Percentiles rank a stretch among this genome's conserved stretches.
These are phyloP conservation scores for Gnathonemus longibarbis DNA, from an alignment of 2,113 vertebrate genomes.

Conservation along the genomic window DNA sequence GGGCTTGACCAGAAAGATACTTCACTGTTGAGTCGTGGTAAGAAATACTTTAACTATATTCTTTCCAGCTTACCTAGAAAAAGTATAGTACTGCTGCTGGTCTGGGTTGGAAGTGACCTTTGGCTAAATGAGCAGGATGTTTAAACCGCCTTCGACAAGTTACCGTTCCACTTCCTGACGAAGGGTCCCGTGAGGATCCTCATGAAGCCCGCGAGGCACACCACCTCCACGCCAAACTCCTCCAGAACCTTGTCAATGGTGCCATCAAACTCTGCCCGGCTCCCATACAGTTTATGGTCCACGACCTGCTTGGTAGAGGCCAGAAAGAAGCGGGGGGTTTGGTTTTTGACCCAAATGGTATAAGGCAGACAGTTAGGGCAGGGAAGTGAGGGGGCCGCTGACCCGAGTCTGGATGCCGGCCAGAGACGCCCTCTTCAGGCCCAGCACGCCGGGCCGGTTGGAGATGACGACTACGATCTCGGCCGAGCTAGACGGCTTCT, in stretches of 20 bases:
- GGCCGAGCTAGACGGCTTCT: conserved; percentile 65
- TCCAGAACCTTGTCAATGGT: conserved; percentile 75
- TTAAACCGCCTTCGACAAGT: conserved; percentile 12
- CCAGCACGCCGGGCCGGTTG: conserved; percentile 78
- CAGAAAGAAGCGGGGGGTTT: neutral
- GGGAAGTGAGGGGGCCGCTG: conserved; percentile 21
- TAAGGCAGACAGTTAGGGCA: neutral
- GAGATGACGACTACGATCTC: conserved; percentile 85
- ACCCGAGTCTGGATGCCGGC: conserved; percentile 87
- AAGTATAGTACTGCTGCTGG: neutral
- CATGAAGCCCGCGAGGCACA: conserved; percentile 97
- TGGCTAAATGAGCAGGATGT: neutral
- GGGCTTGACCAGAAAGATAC: neutral
- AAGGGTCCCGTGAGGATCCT: conserved; percentile 84
- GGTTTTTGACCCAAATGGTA: neutral
- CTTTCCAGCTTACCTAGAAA: neutral
- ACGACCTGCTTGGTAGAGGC: conserved; percentile 60
- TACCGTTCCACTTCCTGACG: conserved; percentile 90
- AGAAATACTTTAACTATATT: neutral
- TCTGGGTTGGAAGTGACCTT: neutral
- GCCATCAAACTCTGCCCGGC: conserved; percentile 74
- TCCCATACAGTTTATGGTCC: conserved; percentile 80
- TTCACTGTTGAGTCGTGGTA: neutral
- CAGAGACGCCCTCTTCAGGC: conserved; percentile 74
- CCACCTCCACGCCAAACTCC: conserved; percentile 77